Base-by-base conservation (phyloP, 2,888 invertebrate species). In the Sinelater perroti region DNA sequence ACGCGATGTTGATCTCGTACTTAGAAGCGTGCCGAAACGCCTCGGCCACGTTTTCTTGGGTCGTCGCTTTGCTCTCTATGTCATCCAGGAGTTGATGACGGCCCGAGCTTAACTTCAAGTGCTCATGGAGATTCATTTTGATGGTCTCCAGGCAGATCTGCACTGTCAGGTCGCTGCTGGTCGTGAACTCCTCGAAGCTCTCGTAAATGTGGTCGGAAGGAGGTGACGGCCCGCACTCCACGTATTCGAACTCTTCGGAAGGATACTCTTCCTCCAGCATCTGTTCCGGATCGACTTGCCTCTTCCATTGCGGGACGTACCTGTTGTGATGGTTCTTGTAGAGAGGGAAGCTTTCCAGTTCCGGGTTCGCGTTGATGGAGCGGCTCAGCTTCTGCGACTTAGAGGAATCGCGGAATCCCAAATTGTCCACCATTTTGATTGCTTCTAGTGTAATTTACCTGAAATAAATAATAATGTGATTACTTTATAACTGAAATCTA, bases 201-300 rank as follows among this genome's bases (percentile, higher is more conserved):
- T 91, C 91, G 79, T 90, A 90, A 81, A 90, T 86, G 77, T 89
- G 89, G 77, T 91, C 91, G 56, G 90, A 87, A 20, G 90, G 90
- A 5, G 90, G 90, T 11, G 90, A 89, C 28, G 88, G 88, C 54
- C 90, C 90, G 69, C 88, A 89, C 75, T 90, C 89, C 82, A 90
- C 88, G 77, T 88, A 89, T 77, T 88, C 87, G 75, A 87, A 87
- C 77, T 87, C 87, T 36, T 83, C 85, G 68, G 87, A 84, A 60
- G 88, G 86, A 73, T 83, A 85, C 73, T 87, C 87, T 62, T 87
- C 83, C 72, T 88, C 88, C 67, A 87, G 81, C 75, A 85, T 72
- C 30, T 72, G 71, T 56, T 76, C 75, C 8, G 76, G 75, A 52
- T 78, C 75, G 30, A 40, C 8, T 2, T 21, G 21, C 59, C 53